These are phyloP conservation scores for Halcyon badia DNA, from an alignment of 2,797 vertebrate species.

Conservation along the genomic window DNA sequence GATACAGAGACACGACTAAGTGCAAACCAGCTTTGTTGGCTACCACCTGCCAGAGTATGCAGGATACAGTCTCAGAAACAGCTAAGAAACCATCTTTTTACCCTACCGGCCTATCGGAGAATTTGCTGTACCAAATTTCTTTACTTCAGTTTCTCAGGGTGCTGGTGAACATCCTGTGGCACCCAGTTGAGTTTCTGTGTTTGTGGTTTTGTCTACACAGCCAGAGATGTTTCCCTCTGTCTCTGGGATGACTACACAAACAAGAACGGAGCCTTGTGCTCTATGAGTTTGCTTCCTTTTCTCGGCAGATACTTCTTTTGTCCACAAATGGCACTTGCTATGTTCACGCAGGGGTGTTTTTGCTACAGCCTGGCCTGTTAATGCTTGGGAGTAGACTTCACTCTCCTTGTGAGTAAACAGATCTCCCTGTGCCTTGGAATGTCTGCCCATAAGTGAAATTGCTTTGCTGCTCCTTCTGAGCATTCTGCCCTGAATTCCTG, in stretches of 20 bases:
- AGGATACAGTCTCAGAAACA: background rate
- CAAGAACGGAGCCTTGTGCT: background rate
- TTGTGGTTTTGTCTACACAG: background rate
- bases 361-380: background rate
- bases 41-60: background rate
- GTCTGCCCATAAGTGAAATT: background rate
- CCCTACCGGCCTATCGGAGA: background rate
- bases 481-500: background rate
- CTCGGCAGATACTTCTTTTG: background rate
- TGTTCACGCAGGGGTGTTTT: background rate
- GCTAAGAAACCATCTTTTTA: background rate
- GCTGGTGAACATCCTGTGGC: background rate
- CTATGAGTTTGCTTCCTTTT: background rate
- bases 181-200: background rate
- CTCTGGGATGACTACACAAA: background rate
- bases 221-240: background rate
- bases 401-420: background rate
- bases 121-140: background rate
- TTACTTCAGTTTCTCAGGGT: background rate
- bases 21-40: fast-evolving
- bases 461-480: background rate
- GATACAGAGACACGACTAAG: background rate
- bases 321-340: background rate
- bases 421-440: background rate
- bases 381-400: background rate